Evolutionary conservation across 2,888 invertebrate species (phyloP).

Genomic region (Lithophane semibrunnea): DNA sequence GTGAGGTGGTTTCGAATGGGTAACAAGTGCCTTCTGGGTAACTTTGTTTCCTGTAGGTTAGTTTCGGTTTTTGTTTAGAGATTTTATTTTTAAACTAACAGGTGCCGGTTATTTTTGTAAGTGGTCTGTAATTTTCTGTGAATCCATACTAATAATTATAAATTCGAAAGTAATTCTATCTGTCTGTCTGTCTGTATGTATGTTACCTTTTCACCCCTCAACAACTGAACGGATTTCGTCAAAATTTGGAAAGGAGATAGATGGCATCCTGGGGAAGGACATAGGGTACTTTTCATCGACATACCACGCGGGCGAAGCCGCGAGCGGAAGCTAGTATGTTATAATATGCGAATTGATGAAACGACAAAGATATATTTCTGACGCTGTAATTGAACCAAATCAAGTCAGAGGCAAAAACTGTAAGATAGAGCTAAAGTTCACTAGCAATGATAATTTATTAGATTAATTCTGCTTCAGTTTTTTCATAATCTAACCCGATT

Average conservation of each 20-base stretch:
- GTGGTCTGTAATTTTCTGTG: background rate
- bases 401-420: background rate
- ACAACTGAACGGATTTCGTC: no score
- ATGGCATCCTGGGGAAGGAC: no score
- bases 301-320: no score
- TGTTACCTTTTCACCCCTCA: no score
- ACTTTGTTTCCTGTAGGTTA: slow-evolving; percentile 18
- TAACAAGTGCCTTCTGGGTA: slow-evolving; percentile 19
- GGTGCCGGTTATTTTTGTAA: background rate
- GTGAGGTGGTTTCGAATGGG: slow-evolving; percentile 55
- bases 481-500: slow-evolving; percentile 40
- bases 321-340: no score
- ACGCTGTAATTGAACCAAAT: background rate
- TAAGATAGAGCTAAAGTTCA: background rate
- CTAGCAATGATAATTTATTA: background rate
- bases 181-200: no score
- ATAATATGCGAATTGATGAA: background rate
- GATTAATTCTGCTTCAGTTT: slow-evolving; percentile 17
- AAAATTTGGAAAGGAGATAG: no score
- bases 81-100: background rate
- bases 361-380: background rate
- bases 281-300: no score
- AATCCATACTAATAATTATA: background rate
- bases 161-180: no score
- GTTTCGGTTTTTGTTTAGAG: slow-evolving; percentile 1